These are phyloP conservation scores for Bombus confusus DNA, from an alignment of 1,140 invertebrate species.

Conservation along the genomic window DNA sequence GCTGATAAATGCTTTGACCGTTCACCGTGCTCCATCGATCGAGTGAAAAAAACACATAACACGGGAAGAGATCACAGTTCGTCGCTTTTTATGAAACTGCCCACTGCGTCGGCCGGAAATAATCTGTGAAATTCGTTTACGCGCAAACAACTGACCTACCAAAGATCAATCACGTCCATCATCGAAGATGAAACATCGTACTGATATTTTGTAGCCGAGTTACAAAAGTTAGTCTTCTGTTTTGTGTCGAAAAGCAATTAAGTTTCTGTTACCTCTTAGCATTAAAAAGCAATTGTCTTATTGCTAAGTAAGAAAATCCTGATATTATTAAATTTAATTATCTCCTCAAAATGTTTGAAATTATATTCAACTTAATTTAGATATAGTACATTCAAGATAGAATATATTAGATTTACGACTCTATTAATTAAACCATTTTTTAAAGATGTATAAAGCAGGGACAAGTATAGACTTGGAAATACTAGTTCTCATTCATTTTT, in stretches of 20 bases:
- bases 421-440: too few species aligned
- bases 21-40: constrained; percentile 44
- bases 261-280: not conserved
- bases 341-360: too few species aligned
- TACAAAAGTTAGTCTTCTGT: not conserved
- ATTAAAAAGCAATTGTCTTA: not conserved
- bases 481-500: too few species aligned
- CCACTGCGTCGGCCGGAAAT: constrained; percentile 21
- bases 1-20: constrained; percentile 35
- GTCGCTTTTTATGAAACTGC: constrained; percentile 41
- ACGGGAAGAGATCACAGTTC: constrained; percentile 40
- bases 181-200: not conserved
- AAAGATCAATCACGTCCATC: constrained; percentile 15
- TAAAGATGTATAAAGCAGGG: too few species aligned
- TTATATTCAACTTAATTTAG: too few species aligned
- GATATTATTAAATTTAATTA: too few species aligned
- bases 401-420: too few species aligned
- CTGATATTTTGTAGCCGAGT: not conserved
- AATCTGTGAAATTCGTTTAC: constrained; percentile 51
- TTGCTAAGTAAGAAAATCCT: too few species aligned
- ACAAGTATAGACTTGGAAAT: too few species aligned
- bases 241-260: not conserved
- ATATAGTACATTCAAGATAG: too few species aligned
- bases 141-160: constrained; percentile 20
- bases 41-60: not conserved